Base-by-base conservation (phyloP, 2,797 vertebrate genomes). In the Sebastes vulpes region DNA sequence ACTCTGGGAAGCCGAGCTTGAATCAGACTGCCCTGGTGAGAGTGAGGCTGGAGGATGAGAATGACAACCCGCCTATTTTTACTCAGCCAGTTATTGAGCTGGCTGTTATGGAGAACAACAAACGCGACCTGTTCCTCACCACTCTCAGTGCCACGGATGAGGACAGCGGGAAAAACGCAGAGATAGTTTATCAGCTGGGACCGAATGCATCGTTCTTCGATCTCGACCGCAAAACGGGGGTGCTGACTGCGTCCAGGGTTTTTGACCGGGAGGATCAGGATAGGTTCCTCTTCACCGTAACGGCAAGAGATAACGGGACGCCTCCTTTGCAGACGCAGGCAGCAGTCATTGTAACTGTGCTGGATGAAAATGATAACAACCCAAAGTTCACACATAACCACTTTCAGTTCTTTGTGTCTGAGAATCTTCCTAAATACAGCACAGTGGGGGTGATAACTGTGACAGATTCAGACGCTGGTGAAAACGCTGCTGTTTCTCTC, bases 381-480 rank as follows among this genome's bases (percentile, higher is more conserved):
- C 99, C 99, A 53, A 99, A 99, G 93, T 99, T 99, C 92, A 99
- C 98, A 71, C 98, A 99, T 85, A 99, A 99, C 86, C 98, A 99
- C 93, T 99, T 99, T 95, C 98, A 99, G 87, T 99, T 99, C 94
- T 99, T 99, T n/a, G 98, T 99, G 86, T 99, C 99, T 0, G 99
- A 99, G 94, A 99, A 99, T 94, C 96, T 99, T 86, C 98, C 98
- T 79, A 99, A 99, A 92, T 98, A 99, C 92, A 99, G 99, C 94
- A 99, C 99, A 0, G 99, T 99, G 66, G 99, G 99, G 4, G 99
- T 99, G 72, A 99, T 99, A 92, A 99, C 98, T 0, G 99, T 99
- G 88, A 99, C 99, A 0, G 99, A 99, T 72, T 97, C 98, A 0
- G 99, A 99, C 66, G 97, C 98, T 0, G 99, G 98, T 4, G 98